Base-by-base conservation (phyloP, 1,140 invertebrate genomes). In the Cherax quadricarinatus region DNA sequence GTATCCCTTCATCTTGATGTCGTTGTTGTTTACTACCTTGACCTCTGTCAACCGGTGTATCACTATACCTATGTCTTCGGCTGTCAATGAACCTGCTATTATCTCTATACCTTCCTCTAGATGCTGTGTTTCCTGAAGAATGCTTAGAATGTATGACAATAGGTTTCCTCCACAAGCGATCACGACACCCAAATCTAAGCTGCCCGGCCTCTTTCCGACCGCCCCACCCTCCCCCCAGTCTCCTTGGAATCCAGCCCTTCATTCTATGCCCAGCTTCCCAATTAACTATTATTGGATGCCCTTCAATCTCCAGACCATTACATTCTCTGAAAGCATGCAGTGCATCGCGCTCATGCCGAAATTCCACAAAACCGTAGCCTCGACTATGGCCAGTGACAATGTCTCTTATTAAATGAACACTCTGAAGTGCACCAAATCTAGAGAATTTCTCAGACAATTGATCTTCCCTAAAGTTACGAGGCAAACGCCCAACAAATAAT, bases 141-240 rank as follows among this genome's bases (percentile, higher is more conserved):
- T 82, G 79, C 79, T 62, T 41, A 12, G 80, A 62, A 66, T 86
- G 88, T 21, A 92, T 66, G 10, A 92, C 66, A 73, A 93, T 92
- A 16, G 93, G 93, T 75, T 88, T 93, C 82, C 66, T 88, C 93
- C 93, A 98, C 1, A 97, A 97, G 94, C 97, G 95, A 83, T 97
- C 96, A 94, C 96, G 96, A 49, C 98, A 97, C 10, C 98, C 98
- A 96, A 98, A 99, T 92, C 98, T 95, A 24, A 98, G 95, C 94
- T 99, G 98, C 1, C 98, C 98, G 4, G 98, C 98, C 95, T 98
- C 97, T 94, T 98, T 98, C 93, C 96, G 96, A 1, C 98, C 98
- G 16, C 98, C 97, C 94, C 98, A 97, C 24, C 98, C 98, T 70
- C 62, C 62, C 96, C 96, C 98, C 12, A 98, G 95, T 94, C 98